Percentiles rank a stretch among this genome's conserved stretches.
phyloP scores from a whole-genome alignment of 2,888 invertebrate species.

The Patella pellucida region DNA sequence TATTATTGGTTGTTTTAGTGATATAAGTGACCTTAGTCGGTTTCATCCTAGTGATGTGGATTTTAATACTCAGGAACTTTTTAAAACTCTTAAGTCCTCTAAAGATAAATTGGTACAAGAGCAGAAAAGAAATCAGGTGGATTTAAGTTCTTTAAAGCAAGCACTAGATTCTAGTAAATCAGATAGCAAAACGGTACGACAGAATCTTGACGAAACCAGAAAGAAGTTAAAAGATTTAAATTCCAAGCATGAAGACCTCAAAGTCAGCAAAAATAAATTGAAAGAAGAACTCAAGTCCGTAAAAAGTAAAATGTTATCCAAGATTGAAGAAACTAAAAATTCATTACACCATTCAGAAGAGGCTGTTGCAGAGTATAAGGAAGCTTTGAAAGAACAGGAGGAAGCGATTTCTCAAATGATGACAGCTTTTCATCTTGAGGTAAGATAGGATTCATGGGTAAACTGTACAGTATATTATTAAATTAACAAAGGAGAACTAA shows the following conservation, averaged over 20 bases:
- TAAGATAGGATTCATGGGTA: no score
- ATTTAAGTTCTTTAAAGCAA: neutral
- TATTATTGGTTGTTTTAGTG: neutral
- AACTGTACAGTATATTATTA: no score
- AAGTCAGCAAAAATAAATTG: constrained; percentile 14
- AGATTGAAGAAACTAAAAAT: neutral
- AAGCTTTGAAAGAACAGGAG: neutral
- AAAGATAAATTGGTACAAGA: constrained; percentile 12
- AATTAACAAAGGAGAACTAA: no score
- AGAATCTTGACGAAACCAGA: constrained; percentile 18
- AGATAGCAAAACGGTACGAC: constrained; percentile 2
- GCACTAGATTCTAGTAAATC: constrained; percentile 20
- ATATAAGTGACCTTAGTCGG: neutral
- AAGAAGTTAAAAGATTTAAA: constrained; percentile 31
- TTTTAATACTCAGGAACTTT: neutral
- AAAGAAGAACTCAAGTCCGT: constrained; percentile 17
- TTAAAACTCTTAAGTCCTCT: neutral
- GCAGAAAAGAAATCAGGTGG: constrained; percentile 9
- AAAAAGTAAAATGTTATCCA: constrained; percentile 12
- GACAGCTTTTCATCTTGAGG: no score
- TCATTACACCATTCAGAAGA: constrained; percentile 4
- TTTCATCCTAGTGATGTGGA: neutral
- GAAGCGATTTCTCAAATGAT: neutral
- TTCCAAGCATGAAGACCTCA: constrained; percentile 25
- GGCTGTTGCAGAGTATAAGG: constrained; percentile 1